These are phyloP conservation scores for Pygoscelis adeliae DNA, from an alignment of 2,113 vertebrate genomes.

Conservation along the genomic window DNA sequence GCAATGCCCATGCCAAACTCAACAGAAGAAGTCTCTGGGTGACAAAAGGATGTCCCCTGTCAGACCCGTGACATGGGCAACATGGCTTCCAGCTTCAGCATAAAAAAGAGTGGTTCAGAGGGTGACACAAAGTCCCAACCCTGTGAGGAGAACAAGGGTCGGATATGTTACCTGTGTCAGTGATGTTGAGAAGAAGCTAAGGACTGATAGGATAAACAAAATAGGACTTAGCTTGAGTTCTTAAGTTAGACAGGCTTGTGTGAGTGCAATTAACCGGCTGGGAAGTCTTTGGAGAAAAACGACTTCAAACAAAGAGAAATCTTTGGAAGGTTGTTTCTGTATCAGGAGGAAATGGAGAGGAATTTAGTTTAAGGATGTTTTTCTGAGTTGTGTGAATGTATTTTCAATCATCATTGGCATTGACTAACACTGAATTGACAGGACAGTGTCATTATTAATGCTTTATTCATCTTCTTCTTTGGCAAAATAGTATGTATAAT, in stretches of 20 bases:
- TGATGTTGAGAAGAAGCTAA: neutral
- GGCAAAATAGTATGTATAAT: neutral
- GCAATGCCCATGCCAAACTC: neutral
- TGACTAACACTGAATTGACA: neutral
- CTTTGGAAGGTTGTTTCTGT: neutral
- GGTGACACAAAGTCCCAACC: neutral
- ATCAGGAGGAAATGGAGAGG: neutral
- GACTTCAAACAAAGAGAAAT: neutral
- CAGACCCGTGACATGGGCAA: rapidly evolving
- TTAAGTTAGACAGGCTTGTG: neutral
- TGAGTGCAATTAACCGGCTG: neutral
- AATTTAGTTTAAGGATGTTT: neutral
- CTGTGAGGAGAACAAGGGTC: neutral
- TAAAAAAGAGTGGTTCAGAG: neutral
- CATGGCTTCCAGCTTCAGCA: neutral
- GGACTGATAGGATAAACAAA: neutral
- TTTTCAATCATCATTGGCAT: neutral
- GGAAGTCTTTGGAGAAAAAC: neutral
- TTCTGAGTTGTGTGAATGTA: neutral
- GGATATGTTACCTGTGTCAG: neutral
- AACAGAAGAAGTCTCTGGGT: neutral
- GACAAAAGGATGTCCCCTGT: neutral
- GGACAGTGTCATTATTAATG: neutral
- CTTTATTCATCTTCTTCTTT: neutral
- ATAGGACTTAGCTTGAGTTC: neutral